Percentiles rank a stretch among this genome's conserved stretches.
phyloP scores from a whole-genome alignment of 1,140 invertebrate genomes.

The Trachymyrmex septentrionalis region DNA sequence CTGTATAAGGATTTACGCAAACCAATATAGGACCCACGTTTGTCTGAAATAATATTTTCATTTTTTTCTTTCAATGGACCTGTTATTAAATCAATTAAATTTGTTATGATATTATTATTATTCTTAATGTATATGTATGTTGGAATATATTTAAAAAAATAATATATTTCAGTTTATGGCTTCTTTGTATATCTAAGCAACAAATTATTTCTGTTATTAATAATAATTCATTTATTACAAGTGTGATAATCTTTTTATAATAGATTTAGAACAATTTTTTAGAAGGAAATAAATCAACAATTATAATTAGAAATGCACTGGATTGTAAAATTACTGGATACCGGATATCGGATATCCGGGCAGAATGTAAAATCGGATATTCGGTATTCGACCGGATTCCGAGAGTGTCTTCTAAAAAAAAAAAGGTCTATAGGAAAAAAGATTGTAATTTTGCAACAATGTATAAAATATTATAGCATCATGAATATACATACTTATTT shows the following conservation, averaged over 20 bases:
- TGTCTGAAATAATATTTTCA: constrained; percentile 89
- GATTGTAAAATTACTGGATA: no score
- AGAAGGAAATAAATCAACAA: background rate
- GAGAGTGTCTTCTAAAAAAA: no score
- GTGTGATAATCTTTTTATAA: background rate
- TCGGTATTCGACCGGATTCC: no score
- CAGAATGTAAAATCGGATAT: no score
- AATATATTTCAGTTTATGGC: background rate
- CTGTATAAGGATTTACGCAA: constrained; percentile 95
- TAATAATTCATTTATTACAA: background rate
- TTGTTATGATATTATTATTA: background rate
- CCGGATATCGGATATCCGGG: no score
- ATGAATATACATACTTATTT: no score
- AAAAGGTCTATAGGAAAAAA: no score
- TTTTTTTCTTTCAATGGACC: background rate
- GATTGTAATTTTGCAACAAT: no score
- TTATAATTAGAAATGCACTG: background rate
- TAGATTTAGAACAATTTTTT: background rate
- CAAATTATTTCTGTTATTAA: background rate
- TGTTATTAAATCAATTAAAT: background rate
- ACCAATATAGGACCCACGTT: constrained; percentile 96
- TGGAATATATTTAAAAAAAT: background rate
- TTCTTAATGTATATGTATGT: background rate
- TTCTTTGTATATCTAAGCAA: background rate
- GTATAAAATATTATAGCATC: no score